These are phyloP conservation scores for Anniella stebbinsi DNA, from an alignment of 2,797 vertebrate genomes.

Conservation along the genomic window DNA sequence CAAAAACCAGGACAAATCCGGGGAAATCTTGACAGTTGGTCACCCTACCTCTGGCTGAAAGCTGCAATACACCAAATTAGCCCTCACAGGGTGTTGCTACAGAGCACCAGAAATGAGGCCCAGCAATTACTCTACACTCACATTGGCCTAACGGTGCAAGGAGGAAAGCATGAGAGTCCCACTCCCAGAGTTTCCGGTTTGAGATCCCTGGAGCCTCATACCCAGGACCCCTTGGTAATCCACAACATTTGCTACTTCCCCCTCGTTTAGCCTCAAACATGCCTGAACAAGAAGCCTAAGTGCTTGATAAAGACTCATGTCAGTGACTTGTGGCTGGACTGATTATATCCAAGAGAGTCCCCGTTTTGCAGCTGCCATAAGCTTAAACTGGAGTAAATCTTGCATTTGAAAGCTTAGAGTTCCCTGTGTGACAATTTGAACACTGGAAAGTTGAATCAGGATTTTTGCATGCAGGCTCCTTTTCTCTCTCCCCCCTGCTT, in stretches of 20 bases:
- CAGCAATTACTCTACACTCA: not conserved
- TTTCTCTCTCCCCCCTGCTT: constrained; percentile 42
- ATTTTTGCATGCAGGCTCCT: constrained; percentile 31
- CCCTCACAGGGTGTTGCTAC: not conserved
- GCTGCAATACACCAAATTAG: not conserved
- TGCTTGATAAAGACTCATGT: not conserved
- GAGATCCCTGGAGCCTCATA: not conserved
- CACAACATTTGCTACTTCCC: not conserved
- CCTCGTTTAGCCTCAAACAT: not conserved
- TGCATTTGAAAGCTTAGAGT: constrained; percentile 51
- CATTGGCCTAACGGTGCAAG: not conserved
- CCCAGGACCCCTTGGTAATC: not conserved
- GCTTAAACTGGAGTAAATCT: constrained; percentile 45
- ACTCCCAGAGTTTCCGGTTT: not conserved
- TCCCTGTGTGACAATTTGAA: constrained; percentile 47
- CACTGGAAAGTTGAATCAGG: constrained; percentile 55
- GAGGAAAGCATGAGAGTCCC: not conserved
- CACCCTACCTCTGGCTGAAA: not conserved
- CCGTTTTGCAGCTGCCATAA: constrained; percentile 30
- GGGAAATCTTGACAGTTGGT: too few relatives aligned
- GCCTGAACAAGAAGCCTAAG: not conserved
- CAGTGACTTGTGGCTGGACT: not conserved
- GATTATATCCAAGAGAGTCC: not conserved
- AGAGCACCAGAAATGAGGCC: not conserved
- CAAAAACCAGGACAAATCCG: too few relatives aligned